Base-by-base conservation (phyloP, 1,140 invertebrate genomes). In the Plectrocnemia conspersa region DNA sequence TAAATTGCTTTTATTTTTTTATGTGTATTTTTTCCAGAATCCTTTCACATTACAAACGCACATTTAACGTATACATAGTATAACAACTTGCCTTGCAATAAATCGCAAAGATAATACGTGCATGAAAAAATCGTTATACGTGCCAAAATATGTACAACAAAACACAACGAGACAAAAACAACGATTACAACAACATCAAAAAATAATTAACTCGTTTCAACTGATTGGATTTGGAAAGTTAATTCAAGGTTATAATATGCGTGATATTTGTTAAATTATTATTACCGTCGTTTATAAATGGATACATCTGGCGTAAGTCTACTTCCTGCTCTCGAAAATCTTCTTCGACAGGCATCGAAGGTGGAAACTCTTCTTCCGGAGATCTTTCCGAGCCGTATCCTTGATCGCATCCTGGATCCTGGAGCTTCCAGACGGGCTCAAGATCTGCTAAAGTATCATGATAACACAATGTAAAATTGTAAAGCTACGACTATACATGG, bases 321-420 rank as follows among this genome's bases (percentile, higher is more conserved):
- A 78, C 66, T 57, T 79, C 75, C 52, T 69, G 64, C 24, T 73
- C 72, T 47, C 74, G 70, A 3, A 71, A 64, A 50, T 65, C 65
- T 33, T 65, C 64, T 15, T 74, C 73, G 5, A 76, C 75, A 4
- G 82, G 82, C 21, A 83, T 67, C 29, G 81, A 78, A 1, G 84
- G 83, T 2, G 81, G 80, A 69, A 81, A 81, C 64, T 86, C 84
- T 40, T 87, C 85, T 67, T 87, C 85, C 1, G 83, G 85, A 0
- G 84, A 87, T n/a, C 85, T 73, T 64, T 87, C 84, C 0, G 84
- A 87, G 2, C 81, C 84, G 66, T 88, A 87, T 27, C 85, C 85
- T 64, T 87, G 84, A 69, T 88, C 84, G 66, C 83, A 83, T 19
- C 82, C 79, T 23, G 79, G 77, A 45, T 82, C 79, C 59, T 74